phyloP scores from a whole-genome alignment of 37 sponge, comb jelly and placozoan species.

The Beroe forskalii region DNA sequence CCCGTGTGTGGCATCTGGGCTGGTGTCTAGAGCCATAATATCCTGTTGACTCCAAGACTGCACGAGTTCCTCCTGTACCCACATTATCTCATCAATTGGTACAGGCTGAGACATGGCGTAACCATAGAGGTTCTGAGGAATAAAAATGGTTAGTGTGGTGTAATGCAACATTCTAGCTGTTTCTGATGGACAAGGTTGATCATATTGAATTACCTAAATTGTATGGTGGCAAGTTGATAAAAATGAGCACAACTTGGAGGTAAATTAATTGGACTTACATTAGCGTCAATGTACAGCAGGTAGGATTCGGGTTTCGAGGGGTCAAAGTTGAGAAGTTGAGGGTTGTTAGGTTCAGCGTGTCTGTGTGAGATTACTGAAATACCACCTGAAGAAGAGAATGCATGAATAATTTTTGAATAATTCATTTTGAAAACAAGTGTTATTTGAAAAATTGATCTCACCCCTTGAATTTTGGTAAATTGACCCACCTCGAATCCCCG shows the following conservation, averaged over 20 bases:
- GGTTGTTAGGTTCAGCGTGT: conserved; percentile 56
- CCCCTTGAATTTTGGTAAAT: too few relatives aligned
- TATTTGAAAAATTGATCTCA: too few relatives aligned
- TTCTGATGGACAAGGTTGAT: too few relatives aligned
- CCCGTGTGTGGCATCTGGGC: background rate
- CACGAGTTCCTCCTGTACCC: background rate
- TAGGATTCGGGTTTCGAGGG: conserved; percentile 13
- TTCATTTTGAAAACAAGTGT: too few relatives aligned
- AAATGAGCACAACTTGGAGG: too few relatives aligned
- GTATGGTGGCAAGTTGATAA: too few relatives aligned
- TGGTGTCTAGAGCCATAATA: background rate
- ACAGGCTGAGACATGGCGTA: conserved; percentile 32
- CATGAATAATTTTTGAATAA: too few relatives aligned
- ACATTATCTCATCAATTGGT: conserved; percentile 7
- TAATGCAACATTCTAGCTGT: too few relatives aligned
- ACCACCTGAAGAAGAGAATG: too few relatives aligned
- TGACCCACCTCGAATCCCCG: conserved; percentile 35
- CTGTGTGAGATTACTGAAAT: conserved; percentile 53
- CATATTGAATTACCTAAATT: too few relatives aligned
- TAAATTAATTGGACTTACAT: conserved; percentile 3
- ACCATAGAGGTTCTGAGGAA: conserved; percentile 48
- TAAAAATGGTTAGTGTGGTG: too few relatives aligned
- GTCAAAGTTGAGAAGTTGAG: conserved; percentile 10
- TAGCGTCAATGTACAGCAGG: conserved; percentile 46
- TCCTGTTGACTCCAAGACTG: background rate